These are phyloP conservation scores for Myopa tessellatipennis DNA, from an alignment of 2,888 invertebrate genomes.

Conservation along the genomic window DNA sequence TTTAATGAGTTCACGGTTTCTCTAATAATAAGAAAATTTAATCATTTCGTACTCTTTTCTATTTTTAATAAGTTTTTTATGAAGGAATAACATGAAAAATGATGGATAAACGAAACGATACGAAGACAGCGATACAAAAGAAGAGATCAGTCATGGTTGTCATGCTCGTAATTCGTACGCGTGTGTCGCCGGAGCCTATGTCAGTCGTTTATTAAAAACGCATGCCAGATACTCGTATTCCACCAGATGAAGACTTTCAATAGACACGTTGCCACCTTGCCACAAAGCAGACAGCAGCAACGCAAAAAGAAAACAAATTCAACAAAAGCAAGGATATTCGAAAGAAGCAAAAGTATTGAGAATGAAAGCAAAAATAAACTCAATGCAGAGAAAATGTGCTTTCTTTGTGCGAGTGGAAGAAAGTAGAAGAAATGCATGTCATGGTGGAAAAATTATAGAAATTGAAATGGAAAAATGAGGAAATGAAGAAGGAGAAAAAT, in stretches of 20 bases:
- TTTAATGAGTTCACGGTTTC: background rate
- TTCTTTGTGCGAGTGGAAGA: background rate
- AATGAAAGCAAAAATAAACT: background rate
- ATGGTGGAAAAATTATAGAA: conserved; percentile 1
- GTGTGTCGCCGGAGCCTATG: background rate
- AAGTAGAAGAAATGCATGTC: background rate
- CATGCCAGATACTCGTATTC: background rate
- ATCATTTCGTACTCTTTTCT: background rate
- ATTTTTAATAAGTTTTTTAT: background rate
- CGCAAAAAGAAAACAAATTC: background rate
- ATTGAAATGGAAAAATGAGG: background rate
- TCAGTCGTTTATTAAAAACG: background rate
- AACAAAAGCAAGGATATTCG: background rate
- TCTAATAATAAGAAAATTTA: background rate
- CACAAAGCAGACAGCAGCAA: background rate
- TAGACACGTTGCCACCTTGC: background rate
- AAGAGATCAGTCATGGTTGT: background rate
- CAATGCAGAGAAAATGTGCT: no score
- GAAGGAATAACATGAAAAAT: no score
- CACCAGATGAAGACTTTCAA: background rate
- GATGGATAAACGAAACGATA: background rate
- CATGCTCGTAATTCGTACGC: no score
- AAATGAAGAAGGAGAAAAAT: background rate
- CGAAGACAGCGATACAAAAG: background rate
- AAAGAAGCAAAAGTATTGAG: conserved; percentile 5